Percentiles rank a stretch among this genome's conserved stretches.
These are phyloP conservation scores for Sylvia borin DNA, from an alignment of 2,797 vertebrate genomes.

Conservation along the genomic window DNA sequence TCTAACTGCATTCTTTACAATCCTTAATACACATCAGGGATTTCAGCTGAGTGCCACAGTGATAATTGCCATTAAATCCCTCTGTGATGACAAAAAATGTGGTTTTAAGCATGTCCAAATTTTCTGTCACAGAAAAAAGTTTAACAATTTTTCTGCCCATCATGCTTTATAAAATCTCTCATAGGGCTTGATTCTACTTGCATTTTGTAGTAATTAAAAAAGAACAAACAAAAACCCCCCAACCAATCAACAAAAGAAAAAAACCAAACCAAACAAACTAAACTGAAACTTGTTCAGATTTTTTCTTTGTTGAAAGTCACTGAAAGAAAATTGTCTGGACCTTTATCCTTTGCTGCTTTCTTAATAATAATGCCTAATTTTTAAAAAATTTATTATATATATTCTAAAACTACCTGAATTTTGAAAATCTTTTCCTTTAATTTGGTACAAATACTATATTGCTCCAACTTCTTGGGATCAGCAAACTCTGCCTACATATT, in stretches of 20 bases:
- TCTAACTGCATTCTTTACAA: neutral
- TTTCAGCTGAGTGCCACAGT: neutral
- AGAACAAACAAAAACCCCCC: fast-evolving
- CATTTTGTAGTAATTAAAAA: neutral
- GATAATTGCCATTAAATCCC: neutral
- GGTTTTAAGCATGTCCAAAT: neutral
- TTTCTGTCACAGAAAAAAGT: neutral
- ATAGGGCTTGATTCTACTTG: neutral
- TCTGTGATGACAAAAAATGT: neutral
- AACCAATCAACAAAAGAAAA: no score
- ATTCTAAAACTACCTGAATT: neutral
- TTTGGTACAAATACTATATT: neutral
- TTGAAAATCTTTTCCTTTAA: neutral
- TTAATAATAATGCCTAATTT: neutral
- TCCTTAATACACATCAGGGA: neutral
- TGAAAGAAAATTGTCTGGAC: neutral
- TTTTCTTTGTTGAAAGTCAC: neutral
- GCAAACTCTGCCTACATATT: neutral
- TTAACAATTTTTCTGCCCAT: neutral
- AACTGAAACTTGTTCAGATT: neutral
- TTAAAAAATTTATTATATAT: neutral
- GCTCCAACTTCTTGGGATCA: neutral
- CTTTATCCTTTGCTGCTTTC: neutral
- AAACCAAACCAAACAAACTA: fast-evolving
- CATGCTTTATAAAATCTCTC: neutral